phyloP scores from a whole-genome alignment of 2,113 vertebrate species.

The Mesembrinibis cayennensis region DNA sequence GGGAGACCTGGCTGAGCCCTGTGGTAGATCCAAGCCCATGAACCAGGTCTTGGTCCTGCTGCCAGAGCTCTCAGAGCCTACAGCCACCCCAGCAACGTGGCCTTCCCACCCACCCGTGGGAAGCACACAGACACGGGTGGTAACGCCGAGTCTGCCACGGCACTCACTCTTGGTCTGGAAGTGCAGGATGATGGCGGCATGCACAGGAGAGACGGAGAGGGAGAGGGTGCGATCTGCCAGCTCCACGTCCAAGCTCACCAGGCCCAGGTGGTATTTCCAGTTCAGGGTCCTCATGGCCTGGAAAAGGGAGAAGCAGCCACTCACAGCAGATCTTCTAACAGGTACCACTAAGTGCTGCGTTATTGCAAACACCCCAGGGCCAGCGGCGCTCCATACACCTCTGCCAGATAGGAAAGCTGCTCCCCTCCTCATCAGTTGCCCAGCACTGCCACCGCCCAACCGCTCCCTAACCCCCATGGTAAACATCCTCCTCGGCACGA shows the following conservation, averaged over 20 bases:
- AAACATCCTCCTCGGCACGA: not conserved
- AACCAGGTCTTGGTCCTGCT: not conserved
- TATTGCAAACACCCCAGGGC: not conserved
- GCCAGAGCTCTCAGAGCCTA: not conserved
- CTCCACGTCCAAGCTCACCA: conserved; percentile 92
- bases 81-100: accelerated
- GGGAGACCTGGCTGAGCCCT: not conserved
- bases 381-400: not conserved
- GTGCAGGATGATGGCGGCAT: conserved; percentile 92
- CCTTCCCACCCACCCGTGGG: not conserved
- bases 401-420: not conserved
- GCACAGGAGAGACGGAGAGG: conserved; percentile 89
- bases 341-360: not conserved
- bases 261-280: conserved; percentile 96
- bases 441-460: not conserved
- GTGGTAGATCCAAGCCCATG: not conserved
- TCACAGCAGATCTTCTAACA: not conserved
- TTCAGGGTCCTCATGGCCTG: conserved; percentile 97
- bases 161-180: conserved; percentile 90
- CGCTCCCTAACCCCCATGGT: not conserved
- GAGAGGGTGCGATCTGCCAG: conserved; percentile 91
- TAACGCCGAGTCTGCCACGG: accelerated
- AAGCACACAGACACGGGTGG: not conserved
- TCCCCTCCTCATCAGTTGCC: not conserved
- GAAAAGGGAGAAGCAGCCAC: not conserved